Conservation (phyloP, 1,140 invertebrate species). For the Formica selysi region DNA sequence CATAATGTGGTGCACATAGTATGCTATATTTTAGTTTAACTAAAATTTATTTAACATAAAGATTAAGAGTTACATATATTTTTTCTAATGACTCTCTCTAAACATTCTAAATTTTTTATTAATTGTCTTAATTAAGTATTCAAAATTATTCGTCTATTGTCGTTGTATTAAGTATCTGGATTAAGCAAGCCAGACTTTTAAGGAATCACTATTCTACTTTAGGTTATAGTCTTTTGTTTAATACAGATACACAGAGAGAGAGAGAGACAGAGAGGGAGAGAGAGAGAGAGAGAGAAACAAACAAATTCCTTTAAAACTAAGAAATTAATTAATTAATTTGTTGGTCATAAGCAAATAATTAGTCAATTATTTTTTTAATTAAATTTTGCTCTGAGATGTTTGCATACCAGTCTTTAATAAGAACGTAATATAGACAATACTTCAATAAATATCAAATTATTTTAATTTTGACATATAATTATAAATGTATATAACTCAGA, state of each 20-base stretch:
- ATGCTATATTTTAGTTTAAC: constrained; percentile 3
- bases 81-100: not conserved
- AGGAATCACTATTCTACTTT: not conserved
- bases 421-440: too few relatives aligned
- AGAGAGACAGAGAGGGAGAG: too few relatives aligned
- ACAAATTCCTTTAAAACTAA: not conserved
- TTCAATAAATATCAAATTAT: too few relatives aligned
- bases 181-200: constrained; percentile 1
- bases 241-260: not conserved
- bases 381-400: too few relatives aligned
- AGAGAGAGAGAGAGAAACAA: not conserved
- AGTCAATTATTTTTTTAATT: too few relatives aligned
- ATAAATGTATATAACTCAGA: too few relatives aligned
- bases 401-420: too few relatives aligned
- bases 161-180: not conserved
- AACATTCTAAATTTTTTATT: not conserved
- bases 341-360: not conserved
- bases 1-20: not conserved
- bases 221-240: constrained; percentile 28
- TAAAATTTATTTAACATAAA: not conserved
- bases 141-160: constrained; percentile 34
- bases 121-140: constrained; percentile 19
- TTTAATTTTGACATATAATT: too few relatives aligned
- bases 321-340: not conserved
- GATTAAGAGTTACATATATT: not conserved